Base-by-base conservation (phyloP, 2,797 vertebrate species). In the Falco naumanni region DNA sequence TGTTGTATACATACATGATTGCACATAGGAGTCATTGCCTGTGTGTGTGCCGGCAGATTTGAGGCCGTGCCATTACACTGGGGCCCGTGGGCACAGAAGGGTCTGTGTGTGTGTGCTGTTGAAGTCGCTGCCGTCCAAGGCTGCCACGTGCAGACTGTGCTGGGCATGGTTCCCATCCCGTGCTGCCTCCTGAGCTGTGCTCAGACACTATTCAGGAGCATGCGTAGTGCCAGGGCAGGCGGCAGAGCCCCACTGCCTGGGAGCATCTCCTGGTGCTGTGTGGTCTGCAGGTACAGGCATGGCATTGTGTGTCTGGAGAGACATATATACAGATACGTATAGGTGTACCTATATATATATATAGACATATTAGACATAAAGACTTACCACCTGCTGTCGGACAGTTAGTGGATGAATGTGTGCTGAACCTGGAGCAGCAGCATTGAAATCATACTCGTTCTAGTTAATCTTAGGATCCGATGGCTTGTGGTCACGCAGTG, bases 361-460 rank as follows among this genome's bases (percentile, higher is more conserved):
- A n/a, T n/a, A n/a, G n/a, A 43, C 43, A 43, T 43, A 43, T 43
- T 17, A 43, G 43, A 43, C 16, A 17, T 43, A 16, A 43, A 43
- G 43, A 8, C 43, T 34, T 22, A 5, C 2, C 11, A 5, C 47
- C 10, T 2, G 4, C 66, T 0, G 1, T 18, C 1, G 2, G 34
- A 11, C 0, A 1, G 25, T 8, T 20, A 4, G 13, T 2, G 10
- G 37, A 5, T 45, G 28, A 31, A 13, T 1, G 7, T 6, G 37
- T 51, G 60, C 53, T 51, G 34, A 21, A 1, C 10, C 34, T 22
- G 68, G n/a, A 31, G 16, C 56, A 29, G 4, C 28, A 13, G 54
- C 2, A 6, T 8, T 26, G n/a, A 47, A 17, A n/a, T 21, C 39
- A 8, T 7, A 0, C 39, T n/a, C 33, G 18, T 18, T 37, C 18